Percentiles rank a stretch among this genome's conserved stretches.
These are phyloP conservation scores for Lethocerus indicus DNA, from an alignment of 1,140 invertebrate species.

Conservation along the genomic window DNA sequence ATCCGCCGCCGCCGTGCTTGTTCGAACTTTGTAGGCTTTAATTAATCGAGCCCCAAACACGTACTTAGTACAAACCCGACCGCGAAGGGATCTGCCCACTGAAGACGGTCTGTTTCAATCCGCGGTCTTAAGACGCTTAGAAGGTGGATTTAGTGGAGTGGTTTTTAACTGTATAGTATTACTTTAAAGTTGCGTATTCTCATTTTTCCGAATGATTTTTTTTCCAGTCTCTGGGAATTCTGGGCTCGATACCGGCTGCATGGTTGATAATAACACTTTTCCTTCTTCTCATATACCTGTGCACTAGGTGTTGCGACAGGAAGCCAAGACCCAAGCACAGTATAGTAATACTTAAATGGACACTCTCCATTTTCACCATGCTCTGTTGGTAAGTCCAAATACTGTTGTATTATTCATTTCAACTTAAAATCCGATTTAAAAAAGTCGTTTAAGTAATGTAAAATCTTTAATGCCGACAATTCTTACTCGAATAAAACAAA, in stretches of 20 bases:
- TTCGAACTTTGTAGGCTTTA: too few species aligned
- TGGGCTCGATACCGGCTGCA: slow-evolving; percentile 75
- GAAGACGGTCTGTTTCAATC: too few species aligned
- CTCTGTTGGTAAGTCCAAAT: slow-evolving; percentile 19
- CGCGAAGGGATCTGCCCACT: too few species aligned
- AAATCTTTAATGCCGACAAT: not conserved
- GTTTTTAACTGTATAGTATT: not conserved
- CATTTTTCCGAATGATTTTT: slow-evolving; percentile 6
- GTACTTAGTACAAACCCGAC: too few species aligned
- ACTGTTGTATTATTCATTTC: too few species aligned
- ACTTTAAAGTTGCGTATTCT: not conserved
- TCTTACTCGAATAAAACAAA: too few species aligned
- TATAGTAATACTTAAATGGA: slow-evolving; percentile 67
- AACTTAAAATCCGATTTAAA: too few species aligned
- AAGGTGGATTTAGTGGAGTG: too few species aligned
- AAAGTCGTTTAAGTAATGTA: too few species aligned
- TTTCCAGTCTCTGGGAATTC: slow-evolving; percentile 69
- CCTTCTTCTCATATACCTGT: slow-evolving; percentile 72
- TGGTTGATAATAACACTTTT: slow-evolving; percentile 78
- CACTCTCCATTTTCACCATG: slow-evolving; percentile 66
- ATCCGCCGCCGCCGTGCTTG: too few species aligned
- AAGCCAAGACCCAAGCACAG: slow-evolving; percentile 68
- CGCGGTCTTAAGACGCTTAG: too few species aligned
- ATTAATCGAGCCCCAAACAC: too few species aligned
- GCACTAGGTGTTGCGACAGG: slow-evolving; percentile 83